These are phyloP conservation scores for Ia io DNA, from an alignment of 2,113 vertebrate genomes.

Conservation along the genomic window DNA sequence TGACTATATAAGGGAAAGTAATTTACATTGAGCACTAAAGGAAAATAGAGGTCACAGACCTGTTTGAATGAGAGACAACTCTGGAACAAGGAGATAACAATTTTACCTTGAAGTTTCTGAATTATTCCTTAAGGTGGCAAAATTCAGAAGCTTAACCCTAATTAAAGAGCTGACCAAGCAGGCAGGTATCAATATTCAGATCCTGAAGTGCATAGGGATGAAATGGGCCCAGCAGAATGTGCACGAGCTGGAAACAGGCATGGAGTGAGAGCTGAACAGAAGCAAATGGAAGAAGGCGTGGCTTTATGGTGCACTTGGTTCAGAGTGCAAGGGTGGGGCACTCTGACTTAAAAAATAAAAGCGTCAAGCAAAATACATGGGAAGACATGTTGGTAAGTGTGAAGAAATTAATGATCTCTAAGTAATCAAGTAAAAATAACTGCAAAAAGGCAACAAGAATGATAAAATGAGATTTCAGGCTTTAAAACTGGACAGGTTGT, in stretches of 20 bases:
- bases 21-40: not conserved
- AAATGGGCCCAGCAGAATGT: not conserved
- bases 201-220: not conserved
- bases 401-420: not conserved
- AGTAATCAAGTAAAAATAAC: not conserved
- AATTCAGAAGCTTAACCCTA: not conserved
- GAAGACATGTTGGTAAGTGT: not conserved
- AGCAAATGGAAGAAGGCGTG: not conserved
- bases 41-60: not conserved
- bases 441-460: not conserved
- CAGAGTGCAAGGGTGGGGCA: not conserved
- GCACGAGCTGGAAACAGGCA: not conserved
- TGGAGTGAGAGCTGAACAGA: not conserved
- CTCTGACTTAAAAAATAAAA: not conserved
- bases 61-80: not conserved
- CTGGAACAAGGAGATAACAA: not conserved
- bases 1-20: not conserved
- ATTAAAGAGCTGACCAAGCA: not conserved
- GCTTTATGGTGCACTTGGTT: not conserved
- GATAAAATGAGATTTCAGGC: not conserved
- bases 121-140: not conserved
- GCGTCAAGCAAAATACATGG: not conserved
- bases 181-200: not conserved
- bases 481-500: not conserved
- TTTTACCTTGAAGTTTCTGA: slow-evolving; percentile 3